phyloP scores from a whole-genome alignment of 1,140 invertebrate species.

The Hypsibius dujardini region DNA sequence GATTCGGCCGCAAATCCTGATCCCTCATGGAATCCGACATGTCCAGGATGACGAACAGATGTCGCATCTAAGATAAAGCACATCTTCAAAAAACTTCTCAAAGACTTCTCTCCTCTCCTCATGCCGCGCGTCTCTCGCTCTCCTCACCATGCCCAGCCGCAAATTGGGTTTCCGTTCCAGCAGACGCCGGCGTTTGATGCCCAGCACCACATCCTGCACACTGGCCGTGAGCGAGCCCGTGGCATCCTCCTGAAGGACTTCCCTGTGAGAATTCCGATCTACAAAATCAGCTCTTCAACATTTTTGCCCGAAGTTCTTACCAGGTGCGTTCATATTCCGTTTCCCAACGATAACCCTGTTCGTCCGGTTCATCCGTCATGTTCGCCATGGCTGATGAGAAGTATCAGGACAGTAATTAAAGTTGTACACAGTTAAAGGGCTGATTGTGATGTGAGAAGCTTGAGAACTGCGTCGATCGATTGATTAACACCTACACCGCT shows the following conservation, averaged over 20 bases:
- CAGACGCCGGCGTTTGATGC: slow-evolving; percentile 59
- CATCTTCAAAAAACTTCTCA: slow-evolving; percentile 16
- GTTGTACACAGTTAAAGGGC: too few relatives aligned
- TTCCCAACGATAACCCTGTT: slow-evolving; percentile 86
- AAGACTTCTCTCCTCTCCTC: not conserved
- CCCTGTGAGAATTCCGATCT: slow-evolving; percentile 43
- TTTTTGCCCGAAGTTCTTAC: slow-evolving; percentile 36
- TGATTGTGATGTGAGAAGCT: too few relatives aligned
- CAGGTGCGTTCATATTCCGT: slow-evolving; percentile 91
- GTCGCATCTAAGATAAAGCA: slow-evolving; percentile 49
- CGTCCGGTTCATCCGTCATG: slow-evolving; percentile 48
- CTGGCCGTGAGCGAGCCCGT: slow-evolving; percentile 70
- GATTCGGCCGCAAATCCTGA: slow-evolving; percentile 85
- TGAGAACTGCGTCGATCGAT: too few relatives aligned
- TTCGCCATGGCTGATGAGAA: too few relatives aligned
- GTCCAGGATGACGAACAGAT: slow-evolving; percentile 76
- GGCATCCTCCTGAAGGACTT: slow-evolving; percentile 87
- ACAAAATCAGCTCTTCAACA: not conserved
- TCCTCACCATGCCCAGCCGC: slow-evolving; percentile 57
- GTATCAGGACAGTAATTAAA: too few relatives aligned
- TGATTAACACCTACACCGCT: too few relatives aligned
- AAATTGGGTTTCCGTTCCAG: slow-evolving; percentile 50
- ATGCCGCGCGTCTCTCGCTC: not conserved
- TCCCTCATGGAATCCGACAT: slow-evolving; percentile 78
- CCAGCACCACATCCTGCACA: slow-evolving; percentile 71